These are phyloP conservation scores for Phalera bucephala DNA, from an alignment of 2,888 invertebrate genomes.

Conservation along the genomic window DNA sequence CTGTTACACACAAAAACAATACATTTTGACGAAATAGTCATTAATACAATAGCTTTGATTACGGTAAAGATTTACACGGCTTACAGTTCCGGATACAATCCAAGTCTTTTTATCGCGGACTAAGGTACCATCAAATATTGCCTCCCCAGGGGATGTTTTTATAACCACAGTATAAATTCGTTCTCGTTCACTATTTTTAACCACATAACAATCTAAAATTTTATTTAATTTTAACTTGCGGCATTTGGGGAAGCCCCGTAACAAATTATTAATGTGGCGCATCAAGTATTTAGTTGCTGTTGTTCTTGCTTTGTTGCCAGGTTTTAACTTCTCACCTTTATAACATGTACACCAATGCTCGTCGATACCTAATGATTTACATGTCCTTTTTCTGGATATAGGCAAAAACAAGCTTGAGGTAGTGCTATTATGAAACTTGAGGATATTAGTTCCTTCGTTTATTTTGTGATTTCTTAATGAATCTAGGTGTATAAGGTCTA, in stretches of 20 bases:
- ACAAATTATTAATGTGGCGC: constrained; percentile 83
- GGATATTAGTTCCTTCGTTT: constrained; percentile 40
- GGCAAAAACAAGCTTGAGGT: constrained; percentile 89
- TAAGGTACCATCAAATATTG: constrained; percentile 90
- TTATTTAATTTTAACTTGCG: constrained; percentile 78
- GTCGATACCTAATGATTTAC: constrained; percentile 87
- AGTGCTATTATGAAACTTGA: constrained; percentile 54
- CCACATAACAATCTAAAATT: constrained; percentile 53
- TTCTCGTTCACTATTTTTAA: constrained; percentile 72
- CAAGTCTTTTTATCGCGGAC: constrained; percentile 42
- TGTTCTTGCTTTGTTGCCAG: constrained; percentile 71
- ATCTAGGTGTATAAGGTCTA: constrained; percentile 83
- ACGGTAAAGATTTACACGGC: constrained; percentile 88
- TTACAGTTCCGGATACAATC: constrained; percentile 86
- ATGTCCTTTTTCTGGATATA: constrained; percentile 87
- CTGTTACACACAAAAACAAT: constrained; percentile 84
- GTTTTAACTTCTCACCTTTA: constrained; percentile 75
- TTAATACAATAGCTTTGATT: constrained; percentile 88
- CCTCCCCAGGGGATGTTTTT: constrained; percentile 85
- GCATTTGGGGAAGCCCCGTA: constrained; percentile 85
- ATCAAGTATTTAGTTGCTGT: constrained; percentile 84
- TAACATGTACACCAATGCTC: constrained; percentile 94
- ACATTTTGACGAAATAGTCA: constrained; percentile 86
- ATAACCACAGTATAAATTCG: constrained; percentile 84
- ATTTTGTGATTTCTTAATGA: constrained; percentile 37